A percentile compares a stretch with the other conserved stretches of the same genome.
Evolutionary conservation across 2,888 invertebrate species (phyloP).

Genomic region (Nasonovia ribisnigri): DNA sequence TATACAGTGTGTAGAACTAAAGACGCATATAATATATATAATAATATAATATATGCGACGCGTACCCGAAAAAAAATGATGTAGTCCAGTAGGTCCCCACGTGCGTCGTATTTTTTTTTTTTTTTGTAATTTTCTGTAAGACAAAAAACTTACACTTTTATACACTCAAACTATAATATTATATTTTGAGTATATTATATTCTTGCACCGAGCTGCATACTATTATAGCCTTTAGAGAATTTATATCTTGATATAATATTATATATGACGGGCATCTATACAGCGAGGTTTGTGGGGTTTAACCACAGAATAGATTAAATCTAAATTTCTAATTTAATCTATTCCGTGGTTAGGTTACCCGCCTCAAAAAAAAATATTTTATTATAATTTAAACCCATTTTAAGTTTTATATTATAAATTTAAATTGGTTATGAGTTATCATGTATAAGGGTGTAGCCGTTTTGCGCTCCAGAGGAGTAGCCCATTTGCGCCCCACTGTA

Average conservation of each 20-base stretch:
- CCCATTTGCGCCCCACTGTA: too few species aligned
- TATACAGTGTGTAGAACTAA: neutral
- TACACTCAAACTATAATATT: neutral
- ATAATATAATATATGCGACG: neutral
- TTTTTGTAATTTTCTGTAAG: neutral
- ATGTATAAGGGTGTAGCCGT: too few species aligned
- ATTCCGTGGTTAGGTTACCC: too few species aligned
- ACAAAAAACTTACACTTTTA: neutral
- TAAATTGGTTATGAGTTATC: too few species aligned
- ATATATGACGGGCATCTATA: neutral
- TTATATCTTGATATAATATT: neutral
- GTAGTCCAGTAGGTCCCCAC: neutral
- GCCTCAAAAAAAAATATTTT: neutral
- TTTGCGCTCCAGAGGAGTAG: too few species aligned
- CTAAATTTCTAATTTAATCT: too few species aligned
- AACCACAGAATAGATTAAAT: too few species aligned
- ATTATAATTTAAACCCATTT: too few species aligned
- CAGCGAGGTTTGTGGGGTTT: neutral
- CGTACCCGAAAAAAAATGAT: slow-evolving; percentile 8
- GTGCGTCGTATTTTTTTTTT: neutral
- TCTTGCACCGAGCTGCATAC: neutral
- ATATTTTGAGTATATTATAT: neutral
- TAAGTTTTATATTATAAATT: too few species aligned
- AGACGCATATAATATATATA: neutral
- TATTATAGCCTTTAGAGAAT: neutral